These are phyloP conservation scores for Malurus melanocephalus DNA, from an alignment of 2,113 vertebrate genomes.

Conservation along the genomic window DNA sequence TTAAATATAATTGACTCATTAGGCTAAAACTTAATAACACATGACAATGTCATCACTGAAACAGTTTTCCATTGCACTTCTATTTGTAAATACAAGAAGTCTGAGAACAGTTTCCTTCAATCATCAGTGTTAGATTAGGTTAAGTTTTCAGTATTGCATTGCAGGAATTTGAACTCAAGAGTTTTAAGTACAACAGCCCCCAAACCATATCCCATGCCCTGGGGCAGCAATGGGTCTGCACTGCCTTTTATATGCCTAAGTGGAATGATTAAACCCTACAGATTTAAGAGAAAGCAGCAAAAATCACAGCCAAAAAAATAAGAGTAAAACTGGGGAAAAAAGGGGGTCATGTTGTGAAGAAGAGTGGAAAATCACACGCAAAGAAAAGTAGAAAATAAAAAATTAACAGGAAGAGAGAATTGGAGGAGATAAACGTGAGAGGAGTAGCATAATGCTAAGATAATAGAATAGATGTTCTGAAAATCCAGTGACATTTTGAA, in stretches of 20 bases:
- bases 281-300: background rate
- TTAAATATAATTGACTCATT: background rate
- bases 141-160: background rate
- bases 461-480: background rate
- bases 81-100: background rate
- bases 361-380: background rate
- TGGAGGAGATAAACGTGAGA: background rate
- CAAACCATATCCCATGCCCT: rapidly evolving
- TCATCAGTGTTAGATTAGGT: background rate
- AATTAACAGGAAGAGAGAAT: background rate
- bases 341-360: rapidly evolving
- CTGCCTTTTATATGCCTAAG: background rate
- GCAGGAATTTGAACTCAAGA: background rate
- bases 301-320: background rate
- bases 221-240: background rate
- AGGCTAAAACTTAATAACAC: background rate
- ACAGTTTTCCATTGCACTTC: background rate
- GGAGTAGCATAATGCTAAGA: background rate
- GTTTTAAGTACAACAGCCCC: background rate
- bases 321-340: background rate
- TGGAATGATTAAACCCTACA: background rate
- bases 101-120: background rate
- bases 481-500: slow-evolving; percentile 7
- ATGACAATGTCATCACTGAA: background rate
- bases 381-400: background rate